These are phyloP conservation scores for Halcyon leucocephala DNA, from an alignment of 2,797 vertebrate genomes.

Conservation along the genomic window DNA sequence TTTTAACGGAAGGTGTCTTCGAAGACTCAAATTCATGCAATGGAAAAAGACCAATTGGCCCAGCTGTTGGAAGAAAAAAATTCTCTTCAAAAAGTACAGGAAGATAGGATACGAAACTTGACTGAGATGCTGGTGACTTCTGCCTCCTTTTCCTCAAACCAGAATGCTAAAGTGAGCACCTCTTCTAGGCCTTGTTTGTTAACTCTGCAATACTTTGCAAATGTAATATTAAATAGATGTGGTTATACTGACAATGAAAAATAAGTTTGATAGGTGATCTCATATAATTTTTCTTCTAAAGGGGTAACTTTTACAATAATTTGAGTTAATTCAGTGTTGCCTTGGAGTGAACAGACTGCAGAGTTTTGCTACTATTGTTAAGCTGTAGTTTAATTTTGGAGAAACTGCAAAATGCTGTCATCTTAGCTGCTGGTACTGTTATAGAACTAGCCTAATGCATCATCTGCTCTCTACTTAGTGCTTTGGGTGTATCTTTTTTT, in stretches of 20 bases:
- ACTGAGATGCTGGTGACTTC: conserved; percentile 91
- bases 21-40: conserved; percentile 87
- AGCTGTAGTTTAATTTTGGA: neutral
- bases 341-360: neutral
- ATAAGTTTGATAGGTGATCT: neutral
- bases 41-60: conserved; percentile 88
- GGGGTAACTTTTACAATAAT: neutral
- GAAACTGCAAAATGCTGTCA: neutral
- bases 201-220: neutral
- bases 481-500: neutral
- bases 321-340: neutral
- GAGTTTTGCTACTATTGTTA: neutral
- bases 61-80: conserved; percentile 93
- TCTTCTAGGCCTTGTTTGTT: neutral
- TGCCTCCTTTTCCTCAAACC: conserved; percentile 72
- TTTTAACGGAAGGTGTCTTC: conserved; percentile 83
- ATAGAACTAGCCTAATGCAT: neutral
- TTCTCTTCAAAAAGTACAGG: conserved; percentile 90
- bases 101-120: conserved; percentile 89
- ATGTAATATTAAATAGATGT: neutral
- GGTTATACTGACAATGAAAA: neutral
- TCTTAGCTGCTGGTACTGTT: neutral
- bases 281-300: neutral
- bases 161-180: conserved; percentile 68
- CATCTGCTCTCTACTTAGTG: neutral